Conservation (phyloP, 2,888 invertebrate species). For the Agrochola macilenta region DNA sequence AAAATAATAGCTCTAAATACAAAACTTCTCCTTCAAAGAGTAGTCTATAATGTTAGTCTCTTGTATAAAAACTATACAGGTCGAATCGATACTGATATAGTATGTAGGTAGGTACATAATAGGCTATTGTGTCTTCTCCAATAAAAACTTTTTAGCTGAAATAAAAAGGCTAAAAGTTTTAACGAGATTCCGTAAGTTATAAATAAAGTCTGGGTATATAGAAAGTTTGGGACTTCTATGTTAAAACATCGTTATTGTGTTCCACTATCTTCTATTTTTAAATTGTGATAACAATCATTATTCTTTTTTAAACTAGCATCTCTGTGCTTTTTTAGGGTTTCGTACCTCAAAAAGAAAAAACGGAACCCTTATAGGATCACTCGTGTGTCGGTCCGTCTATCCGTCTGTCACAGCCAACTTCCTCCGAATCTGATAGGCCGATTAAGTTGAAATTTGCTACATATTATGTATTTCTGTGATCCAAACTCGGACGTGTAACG, state of each 20-base stretch:
- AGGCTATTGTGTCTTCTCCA: slow-evolving; percentile 45
- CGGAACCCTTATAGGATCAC: no score
- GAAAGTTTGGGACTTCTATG: slow-evolving; percentile 33
- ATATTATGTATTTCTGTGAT: no score
- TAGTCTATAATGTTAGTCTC: neutral
- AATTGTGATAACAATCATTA: neutral
- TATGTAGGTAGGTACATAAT: slow-evolving; percentile 21
- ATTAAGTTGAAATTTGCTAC: no score
- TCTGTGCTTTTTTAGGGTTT: no score
- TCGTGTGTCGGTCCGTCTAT: no score
- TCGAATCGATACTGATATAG: slow-evolving; percentile 39
- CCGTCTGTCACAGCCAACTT: no score
- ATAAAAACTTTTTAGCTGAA: slow-evolving; percentile 61
- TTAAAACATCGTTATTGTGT: slow-evolving; percentile 14
- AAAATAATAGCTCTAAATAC: neutral
- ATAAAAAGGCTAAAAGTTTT: slow-evolving; percentile 64
- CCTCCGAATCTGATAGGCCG: no score
- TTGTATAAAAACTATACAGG: slow-evolving; percentile 1
- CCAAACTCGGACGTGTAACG: no score
- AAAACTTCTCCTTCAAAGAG: neutral
- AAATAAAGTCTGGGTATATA: slow-evolving; percentile 36
- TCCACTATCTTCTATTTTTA: slow-evolving; percentile 11
- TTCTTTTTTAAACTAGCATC: no score
- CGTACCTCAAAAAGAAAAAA: no score
- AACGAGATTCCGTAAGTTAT: slow-evolving; percentile 61